Percentiles rank a stretch among this genome's conserved stretches.
These are phyloP conservation scores for Oenanthe oenanthe DNA, from an alignment of 2,113 vertebrate species.

Conservation along the genomic window DNA sequence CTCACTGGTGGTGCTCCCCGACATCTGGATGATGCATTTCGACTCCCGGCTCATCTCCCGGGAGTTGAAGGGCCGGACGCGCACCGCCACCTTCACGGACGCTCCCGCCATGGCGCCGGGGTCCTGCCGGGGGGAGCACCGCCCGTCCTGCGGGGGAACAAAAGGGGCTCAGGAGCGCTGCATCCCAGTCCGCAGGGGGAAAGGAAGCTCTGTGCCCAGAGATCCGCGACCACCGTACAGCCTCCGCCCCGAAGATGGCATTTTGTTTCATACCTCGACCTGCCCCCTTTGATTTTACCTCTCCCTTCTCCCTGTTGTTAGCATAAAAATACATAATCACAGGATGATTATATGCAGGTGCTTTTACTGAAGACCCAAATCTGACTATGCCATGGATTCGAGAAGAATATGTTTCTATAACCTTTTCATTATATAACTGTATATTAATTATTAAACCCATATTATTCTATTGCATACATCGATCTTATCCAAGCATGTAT, in stretches of 20 bases:
- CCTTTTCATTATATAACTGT: too few species aligned
- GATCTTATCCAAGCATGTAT: too few species aligned
- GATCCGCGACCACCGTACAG: fast-evolving
- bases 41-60: conserved; percentile 92
- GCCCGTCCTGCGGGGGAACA: conserved; percentile 17
- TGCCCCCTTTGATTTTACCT: neutral
- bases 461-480: too few species aligned
- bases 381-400: too few species aligned
- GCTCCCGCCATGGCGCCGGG: conserved; percentile 87
- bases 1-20: conserved; percentile 98
- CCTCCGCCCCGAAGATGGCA: fast-evolving
- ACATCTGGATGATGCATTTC: conserved; percentile 99
- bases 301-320: neutral
- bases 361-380: too few species aligned
- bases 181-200: neutral
- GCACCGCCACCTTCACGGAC: conserved; percentile 97
- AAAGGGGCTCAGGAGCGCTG: neutral
- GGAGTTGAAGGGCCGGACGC: conserved; percentile 97
- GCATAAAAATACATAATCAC: too few species aligned
- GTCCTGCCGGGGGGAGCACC: neutral
- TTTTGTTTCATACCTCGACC: neutral
- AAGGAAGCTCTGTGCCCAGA: neutral
- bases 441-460: too few species aligned
- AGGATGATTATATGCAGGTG: too few species aligned
- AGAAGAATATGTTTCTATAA: too few species aligned